A percentile compares a stretch with the other conserved stretches of the same genome.
phyloP scores from a whole-genome alignment of 2,797 vertebrate species.

The Scleropages formosus region DNA sequence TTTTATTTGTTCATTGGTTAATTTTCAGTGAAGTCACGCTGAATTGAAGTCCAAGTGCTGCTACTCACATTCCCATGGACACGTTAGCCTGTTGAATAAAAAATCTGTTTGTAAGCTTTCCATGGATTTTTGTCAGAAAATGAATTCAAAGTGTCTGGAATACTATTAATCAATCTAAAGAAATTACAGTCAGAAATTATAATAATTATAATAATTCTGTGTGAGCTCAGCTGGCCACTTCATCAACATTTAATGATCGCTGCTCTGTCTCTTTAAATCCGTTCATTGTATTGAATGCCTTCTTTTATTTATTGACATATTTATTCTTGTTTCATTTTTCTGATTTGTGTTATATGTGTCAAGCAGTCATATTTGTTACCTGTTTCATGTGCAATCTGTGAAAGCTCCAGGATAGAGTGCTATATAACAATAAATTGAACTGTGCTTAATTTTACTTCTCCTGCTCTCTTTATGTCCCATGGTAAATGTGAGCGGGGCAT shows the following conservation, averaged over 20 bases:
- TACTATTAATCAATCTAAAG: background rate
- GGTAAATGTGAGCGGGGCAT: constrained; percentile 2
- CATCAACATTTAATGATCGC: too few species aligned
- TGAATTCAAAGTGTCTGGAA: background rate
- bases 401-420: background rate
- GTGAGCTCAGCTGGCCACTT: too few species aligned
- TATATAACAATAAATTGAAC: background rate
- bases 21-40: background rate
- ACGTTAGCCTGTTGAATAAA: constrained; percentile 10
- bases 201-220: background rate
- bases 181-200: background rate
- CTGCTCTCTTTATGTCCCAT: constrained; percentile 31
- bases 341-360: too few species aligned
- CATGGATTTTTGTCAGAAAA: background rate
- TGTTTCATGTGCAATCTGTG: too few species aligned
- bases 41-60: background rate
- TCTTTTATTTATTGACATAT: too few species aligned
- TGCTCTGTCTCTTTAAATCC: too few species aligned
- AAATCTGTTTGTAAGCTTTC: background rate
- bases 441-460: constrained; percentile 30
- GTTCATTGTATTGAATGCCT: too few species aligned
- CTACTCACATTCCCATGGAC: background rate
- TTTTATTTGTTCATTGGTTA: background rate
- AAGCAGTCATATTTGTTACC: too few species aligned
- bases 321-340: too few species aligned